These are phyloP conservation scores for Ailurus styani DNA, from an alignment of 2,113 vertebrate species.

Conservation along the genomic window DNA sequence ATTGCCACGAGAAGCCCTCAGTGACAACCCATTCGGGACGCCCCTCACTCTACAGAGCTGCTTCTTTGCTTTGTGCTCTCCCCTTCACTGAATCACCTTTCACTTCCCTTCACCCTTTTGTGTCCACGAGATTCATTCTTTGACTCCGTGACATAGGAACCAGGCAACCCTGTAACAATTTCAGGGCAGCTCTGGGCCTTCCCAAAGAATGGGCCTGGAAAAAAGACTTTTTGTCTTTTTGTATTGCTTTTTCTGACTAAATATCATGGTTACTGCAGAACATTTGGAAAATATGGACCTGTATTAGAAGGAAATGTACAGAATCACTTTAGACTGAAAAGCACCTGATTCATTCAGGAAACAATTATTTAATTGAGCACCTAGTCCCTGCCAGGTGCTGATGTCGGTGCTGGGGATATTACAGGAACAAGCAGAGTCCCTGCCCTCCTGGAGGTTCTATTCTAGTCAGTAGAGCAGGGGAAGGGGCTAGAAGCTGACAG, in stretches of 20 bases:
- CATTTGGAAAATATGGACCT: neutral
- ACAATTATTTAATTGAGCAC: neutral
- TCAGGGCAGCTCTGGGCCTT: too few species aligned
- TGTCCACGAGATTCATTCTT: too few species aligned
- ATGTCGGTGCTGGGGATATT: neutral
- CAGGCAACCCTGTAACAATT: neutral
- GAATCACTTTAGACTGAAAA: neutral
- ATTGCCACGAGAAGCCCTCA: too few species aligned
- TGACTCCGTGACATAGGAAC: too few species aligned
- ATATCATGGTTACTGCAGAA: neutral
- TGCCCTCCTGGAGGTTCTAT: neutral
- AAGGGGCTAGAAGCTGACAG: neutral
- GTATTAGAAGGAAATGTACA: neutral
- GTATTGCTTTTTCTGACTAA: neutral
- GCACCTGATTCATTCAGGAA: neutral
- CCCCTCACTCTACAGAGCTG: neutral
- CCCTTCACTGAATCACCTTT: too few species aligned
- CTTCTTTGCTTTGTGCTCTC: neutral
- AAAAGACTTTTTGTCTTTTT: neutral
- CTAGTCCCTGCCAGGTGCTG: neutral
- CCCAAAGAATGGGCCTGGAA: neutral
- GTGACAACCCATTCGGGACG: neutral
- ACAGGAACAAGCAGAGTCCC: neutral
- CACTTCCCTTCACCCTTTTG: too few species aligned
- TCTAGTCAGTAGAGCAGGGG: neutral